Base-by-base conservation (phyloP, 2,113 vertebrate genomes). In the Lamprotornis superbus region DNA sequence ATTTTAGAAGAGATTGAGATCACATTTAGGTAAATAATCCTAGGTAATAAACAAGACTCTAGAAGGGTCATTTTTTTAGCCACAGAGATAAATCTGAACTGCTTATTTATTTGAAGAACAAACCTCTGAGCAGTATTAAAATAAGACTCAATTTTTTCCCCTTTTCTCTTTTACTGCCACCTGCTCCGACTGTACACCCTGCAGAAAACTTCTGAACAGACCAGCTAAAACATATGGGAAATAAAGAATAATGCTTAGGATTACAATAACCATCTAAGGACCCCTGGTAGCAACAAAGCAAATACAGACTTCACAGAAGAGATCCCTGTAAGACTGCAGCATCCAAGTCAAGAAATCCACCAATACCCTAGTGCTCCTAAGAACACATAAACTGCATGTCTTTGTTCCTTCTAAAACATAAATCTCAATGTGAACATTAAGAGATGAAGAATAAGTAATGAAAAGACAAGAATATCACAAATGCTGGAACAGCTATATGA, bases 1-100 rank as follows among this genome's bases (percentile, higher is more conserved):
- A 97, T 93, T 95, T 96, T 44, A 90, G 47, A 96, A 74, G 44
- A 78, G 40, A 93, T 42, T 95, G 93, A 97, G 82, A 96, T 82
- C 89, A 90, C 73, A 83, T 79, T 50, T 92, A 96, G 88, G 90
- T 86, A 97, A 73, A 89, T 69, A 95, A 96, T 93, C 73, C 79
- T 76, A 83, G 61, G 85, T 88, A 96, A 96, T 84, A 97, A 95
- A 95, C 47, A 95, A 44, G 50, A 89, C 11, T 75, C 56, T 42
- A 30, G 31, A 59, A 68, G 30, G 27, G 49, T 73, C 9, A 74
- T 79, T 95, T 88, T 88, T 77, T 89, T 23, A 94, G 49, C 46
- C 63, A 78, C n/a, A 78, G 35, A 89, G 83, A 53, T 82, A 87
- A 89, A 89, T 56, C 59, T 53, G 46, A 86, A 79, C 35, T 84